Conservation (phyloP, 1,140 invertebrate species). For the Bacillus rossius region DNA sequence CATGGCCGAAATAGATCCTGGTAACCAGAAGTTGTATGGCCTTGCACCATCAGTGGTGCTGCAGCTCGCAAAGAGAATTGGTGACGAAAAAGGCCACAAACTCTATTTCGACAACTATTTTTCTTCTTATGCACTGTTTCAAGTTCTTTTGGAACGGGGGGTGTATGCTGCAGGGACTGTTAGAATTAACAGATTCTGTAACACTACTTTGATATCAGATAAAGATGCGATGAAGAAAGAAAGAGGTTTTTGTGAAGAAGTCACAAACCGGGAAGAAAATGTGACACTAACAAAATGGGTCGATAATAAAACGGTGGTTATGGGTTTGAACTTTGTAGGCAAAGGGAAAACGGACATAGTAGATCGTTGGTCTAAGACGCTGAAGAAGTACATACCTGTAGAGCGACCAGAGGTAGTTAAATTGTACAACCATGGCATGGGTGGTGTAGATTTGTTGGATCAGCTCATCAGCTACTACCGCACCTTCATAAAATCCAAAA, state of each 20-base stretch:
- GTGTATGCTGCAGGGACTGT: conserved; percentile 18
- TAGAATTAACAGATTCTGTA: conserved; percentile 11
- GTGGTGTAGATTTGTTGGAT: conserved; percentile 38
- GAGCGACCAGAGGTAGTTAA: conserved; percentile 18
- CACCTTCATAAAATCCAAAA: conserved; percentile 29
- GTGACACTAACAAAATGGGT: conserved; percentile 17
- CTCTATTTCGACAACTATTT: conserved; percentile 26
- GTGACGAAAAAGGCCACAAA: neutral
- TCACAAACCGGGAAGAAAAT: conserved; percentile 14
- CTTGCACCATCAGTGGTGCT: conserved; percentile 3
- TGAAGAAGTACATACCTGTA: conserved; percentile 12
- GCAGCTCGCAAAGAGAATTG: conserved; percentile 6
- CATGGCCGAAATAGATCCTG: conserved; percentile 6
- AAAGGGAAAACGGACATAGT: conserved; percentile 13
- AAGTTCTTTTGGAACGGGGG: neutral
- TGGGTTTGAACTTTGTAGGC: conserved; percentile 15
- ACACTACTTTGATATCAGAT: conserved; percentile 14
- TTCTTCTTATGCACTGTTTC: conserved; percentile 8
- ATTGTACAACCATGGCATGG: conserved; percentile 27
- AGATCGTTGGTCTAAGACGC: conserved; percentile 11
- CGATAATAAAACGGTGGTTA: conserved; percentile 16
- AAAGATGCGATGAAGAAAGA: conserved; percentile 18
- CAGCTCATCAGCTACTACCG: conserved; percentile 25
- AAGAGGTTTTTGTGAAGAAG: conserved; percentile 6
- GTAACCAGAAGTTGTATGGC: no score